A percentile compares a stretch with the other conserved stretches of the same genome.
These are phyloP conservation scores for Drosophila glabriapex DNA, from an alignment of 2,888 invertebrate species.

Conservation along the genomic window DNA sequence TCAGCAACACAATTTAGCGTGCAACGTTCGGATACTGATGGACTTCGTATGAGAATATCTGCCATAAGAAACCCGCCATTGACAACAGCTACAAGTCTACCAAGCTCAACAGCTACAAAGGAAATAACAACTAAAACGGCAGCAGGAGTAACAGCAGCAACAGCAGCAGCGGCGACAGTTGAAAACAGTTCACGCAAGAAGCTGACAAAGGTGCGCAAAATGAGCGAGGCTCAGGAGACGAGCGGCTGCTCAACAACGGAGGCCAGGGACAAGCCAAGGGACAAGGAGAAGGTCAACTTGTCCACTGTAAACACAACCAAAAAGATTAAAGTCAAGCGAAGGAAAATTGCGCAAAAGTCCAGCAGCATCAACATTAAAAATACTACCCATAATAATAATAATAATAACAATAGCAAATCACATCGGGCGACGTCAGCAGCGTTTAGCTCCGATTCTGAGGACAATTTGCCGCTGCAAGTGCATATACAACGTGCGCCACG, in stretches of 20 bases:
- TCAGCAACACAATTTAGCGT: conserved; percentile 84
- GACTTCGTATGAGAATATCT: conserved; percentile 85
- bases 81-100: conserved; percentile 32
- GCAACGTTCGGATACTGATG: conserved; percentile 84
- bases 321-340: conserved; percentile 83
- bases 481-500: conserved; percentile 81
- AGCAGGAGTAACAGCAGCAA: conserved; percentile 6
- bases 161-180: conserved; percentile 8
- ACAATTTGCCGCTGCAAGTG: conserved; percentile 74
- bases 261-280: conserved; percentile 57
- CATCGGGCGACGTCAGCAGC: conserved; percentile 42
- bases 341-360: conserved; percentile 69
- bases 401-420: conserved; percentile 38
- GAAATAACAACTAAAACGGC: background rate
- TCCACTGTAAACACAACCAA: conserved; percentile 62
- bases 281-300: conserved; percentile 36
- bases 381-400: conserved; percentile 31
- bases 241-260: conserved; percentile 74
- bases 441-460: conserved; percentile 81
- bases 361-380: conserved; percentile 21
- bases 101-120: conserved; percentile 19
- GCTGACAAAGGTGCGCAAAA: conserved; percentile 39
- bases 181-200: conserved; percentile 40
- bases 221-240: conserved; percentile 76
- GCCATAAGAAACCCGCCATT: conserved; percentile 74